These are phyloP conservation scores for Sturmia bella DNA, from an alignment of 2,888 invertebrate genomes.

Conservation along the genomic window DNA sequence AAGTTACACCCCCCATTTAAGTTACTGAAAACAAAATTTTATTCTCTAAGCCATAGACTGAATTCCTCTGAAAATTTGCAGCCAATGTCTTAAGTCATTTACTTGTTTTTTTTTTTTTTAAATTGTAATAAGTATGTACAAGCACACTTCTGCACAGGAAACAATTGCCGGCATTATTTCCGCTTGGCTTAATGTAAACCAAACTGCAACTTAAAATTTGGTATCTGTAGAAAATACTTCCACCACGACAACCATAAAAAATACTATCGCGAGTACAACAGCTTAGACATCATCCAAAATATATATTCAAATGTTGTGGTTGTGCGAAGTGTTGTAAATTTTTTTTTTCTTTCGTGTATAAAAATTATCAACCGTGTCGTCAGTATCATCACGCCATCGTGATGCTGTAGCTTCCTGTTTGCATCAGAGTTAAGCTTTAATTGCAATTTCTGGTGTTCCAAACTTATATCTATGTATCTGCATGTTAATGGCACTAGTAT, in stretches of 20 bases:
- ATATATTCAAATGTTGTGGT: conserved; percentile 22
- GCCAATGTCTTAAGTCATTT: not conserved
- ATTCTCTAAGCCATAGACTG: too few relatives aligned
- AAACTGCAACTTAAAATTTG: conserved; percentile 48
- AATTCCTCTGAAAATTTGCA: too few relatives aligned
- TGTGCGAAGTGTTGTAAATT: conserved; percentile 27
- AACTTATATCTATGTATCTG: conserved; percentile 22
- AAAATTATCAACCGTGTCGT: conserved; percentile 67
- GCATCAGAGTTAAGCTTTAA: conserved; percentile 67
- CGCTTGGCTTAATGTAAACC: conserved; percentile 67
- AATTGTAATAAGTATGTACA: conserved; percentile 5
- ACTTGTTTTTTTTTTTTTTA: conserved; percentile 21
- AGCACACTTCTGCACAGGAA: conserved; percentile 48
- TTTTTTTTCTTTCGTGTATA: not conserved
- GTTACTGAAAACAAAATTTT: too few relatives aligned
- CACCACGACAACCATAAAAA: conserved; percentile 14
- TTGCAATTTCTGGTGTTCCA: conserved; percentile 68
- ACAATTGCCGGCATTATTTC: conserved; percentile 69
- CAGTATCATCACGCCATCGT: conserved; percentile 67
- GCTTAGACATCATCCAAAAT: conserved; percentile 17
- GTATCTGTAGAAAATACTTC: conserved; percentile 42
- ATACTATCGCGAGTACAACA: conserved; percentile 17
- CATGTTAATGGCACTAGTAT: not conserved
- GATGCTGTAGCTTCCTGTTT: conserved; percentile 65
- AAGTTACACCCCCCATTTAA: too few relatives aligned